phyloP scores from a whole-genome alignment of 2,797 vertebrate genomes.

The Mus minutoides region DNA sequence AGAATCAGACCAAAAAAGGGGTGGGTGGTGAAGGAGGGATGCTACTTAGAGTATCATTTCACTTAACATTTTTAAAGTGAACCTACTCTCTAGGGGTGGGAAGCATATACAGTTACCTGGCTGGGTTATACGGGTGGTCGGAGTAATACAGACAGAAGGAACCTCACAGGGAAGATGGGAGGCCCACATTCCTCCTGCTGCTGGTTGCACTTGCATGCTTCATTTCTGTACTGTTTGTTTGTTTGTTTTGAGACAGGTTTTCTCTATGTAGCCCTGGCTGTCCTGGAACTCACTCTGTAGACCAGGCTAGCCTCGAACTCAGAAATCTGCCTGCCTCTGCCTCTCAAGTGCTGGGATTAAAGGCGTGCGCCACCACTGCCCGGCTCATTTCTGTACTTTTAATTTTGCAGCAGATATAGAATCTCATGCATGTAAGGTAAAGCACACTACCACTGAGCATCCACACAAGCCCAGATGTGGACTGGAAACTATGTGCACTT shows the following conservation, averaged over 20 bases:
- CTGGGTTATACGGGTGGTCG: not conserved
- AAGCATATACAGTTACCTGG: not conserved
- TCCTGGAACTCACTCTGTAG: too few species aligned
- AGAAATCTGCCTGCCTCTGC: too few species aligned
- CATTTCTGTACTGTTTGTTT: not conserved
- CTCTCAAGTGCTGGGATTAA: too few species aligned
- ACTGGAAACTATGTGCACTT: not conserved
- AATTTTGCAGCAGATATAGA: not conserved
- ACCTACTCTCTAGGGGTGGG: not conserved
- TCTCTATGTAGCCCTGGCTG: too few species aligned
- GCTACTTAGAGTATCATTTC: not conserved
- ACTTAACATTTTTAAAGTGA: conserved; percentile 35
- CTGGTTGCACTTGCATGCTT: not conserved
- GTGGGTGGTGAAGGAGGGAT: not conserved
- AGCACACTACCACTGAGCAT: not conserved
- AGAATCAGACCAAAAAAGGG: not conserved
- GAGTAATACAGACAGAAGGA: not conserved
- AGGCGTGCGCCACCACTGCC: too few species aligned
- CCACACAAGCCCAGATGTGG: not conserved
- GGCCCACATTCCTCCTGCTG: not conserved
- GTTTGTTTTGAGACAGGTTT: too few species aligned
- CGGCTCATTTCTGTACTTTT: not conserved
- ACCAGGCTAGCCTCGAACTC: too few species aligned
- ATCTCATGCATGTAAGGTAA: not conserved
- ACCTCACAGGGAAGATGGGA: not conserved